Base-by-base conservation (phyloP, 2,888 invertebrate genomes). In the Helicoverpa assulta region DNA sequence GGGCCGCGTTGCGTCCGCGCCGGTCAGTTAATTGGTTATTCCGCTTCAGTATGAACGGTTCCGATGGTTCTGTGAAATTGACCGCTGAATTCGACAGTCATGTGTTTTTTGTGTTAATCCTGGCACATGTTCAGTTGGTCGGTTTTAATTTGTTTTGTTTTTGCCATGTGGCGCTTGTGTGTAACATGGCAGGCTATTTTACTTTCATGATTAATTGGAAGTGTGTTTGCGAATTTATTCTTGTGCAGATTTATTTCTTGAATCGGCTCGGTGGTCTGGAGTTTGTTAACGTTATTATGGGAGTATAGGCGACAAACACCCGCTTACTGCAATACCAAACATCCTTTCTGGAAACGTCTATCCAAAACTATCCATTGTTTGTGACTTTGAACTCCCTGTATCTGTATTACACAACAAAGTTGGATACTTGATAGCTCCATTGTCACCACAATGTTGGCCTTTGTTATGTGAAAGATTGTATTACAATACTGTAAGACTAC, bases 401-500 rank as follows among this genome's bases (percentile, higher is more conserved):
- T 73, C 67, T 52, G 65, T 50, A 76, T 82, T 83, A 81, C 80
- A 83, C 73, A 84, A 84, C 81, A 73, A 68, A 67, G 70, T 67
- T 57, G 76, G 88, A 77, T 80, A 91, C 76, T 76, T 74, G 89
- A 89, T 88, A 87, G 65, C 66, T 67, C 67, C 73, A 85, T 86
- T 86, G 89, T 89, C 85, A 86, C 90, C 90, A 82, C 91, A 90
- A 78, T 76, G 78, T 76, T 78, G 86, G 83, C 86, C 90, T 89
- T 89, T 87, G 85, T 85, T 61, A 59, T 76, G 69, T 71, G 57
- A 66, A 76, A 79, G 85, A 90, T 91, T 84, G 75, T 78, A 84
- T 91, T 91, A 89, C 91, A 78, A 71, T 82, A 78, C 70, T 80
- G 81, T 73, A 65, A 76, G 68, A 58, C 73, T 76, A 81, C 57